These are phyloP conservation scores for Chymomyza costata DNA, from an alignment of 1,140 invertebrate species.

Conservation along the genomic window DNA sequence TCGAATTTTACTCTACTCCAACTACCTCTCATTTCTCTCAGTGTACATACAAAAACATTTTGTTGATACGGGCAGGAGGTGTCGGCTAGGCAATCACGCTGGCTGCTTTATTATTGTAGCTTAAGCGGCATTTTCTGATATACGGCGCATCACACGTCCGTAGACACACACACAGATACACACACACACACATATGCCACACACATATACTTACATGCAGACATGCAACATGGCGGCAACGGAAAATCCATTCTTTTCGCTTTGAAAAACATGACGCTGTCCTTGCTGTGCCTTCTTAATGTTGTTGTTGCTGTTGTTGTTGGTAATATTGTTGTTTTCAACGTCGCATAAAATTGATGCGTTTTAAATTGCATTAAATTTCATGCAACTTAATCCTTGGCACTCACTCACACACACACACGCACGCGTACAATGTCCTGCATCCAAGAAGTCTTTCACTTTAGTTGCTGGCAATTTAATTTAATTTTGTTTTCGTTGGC, in stretches of 20 bases:
- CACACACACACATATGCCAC: no score
- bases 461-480: conserved; percentile 47
- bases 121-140: conserved; percentile 39
- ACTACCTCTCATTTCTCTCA: no score
- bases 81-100: conserved; percentile 14
- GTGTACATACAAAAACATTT: background rate
- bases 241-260: conserved; percentile 28
- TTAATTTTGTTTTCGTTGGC: conserved; percentile 49
- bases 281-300: background rate
- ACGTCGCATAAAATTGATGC: conserved; percentile 42
- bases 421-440: conserved; percentile 9
- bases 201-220: background rate
- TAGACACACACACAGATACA: no score
- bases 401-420: conserved; percentile 30
- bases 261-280: conserved; percentile 32
- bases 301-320: no score
- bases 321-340: conserved; percentile 25
- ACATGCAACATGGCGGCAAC: background rate
- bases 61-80: conserved; percentile 8
- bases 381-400: conserved; percentile 42
- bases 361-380: conserved; percentile 63
- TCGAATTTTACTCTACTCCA: no score
- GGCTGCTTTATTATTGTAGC: conserved; percentile 52
- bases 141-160: background rate
- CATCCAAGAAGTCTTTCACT: no score